Base-by-base conservation (phyloP, 2,797 vertebrate genomes). In the Silurus aristotelis region DNA sequence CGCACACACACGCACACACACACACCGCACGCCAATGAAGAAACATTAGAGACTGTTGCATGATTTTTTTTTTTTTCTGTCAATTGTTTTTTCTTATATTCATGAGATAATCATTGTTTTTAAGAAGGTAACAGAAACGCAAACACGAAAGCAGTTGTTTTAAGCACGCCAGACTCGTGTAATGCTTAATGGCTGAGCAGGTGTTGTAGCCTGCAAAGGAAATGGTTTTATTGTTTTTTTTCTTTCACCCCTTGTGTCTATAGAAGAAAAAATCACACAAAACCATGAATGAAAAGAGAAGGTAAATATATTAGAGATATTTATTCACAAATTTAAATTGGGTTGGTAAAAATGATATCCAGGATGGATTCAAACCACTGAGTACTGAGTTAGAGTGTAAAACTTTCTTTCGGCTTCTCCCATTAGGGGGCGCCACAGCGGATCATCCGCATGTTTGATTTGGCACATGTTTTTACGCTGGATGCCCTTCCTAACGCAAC, bases 121-220 rank as follows among this genome's bases (percentile, higher is more conserved):
- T 13, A 22, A 55, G n/a, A 19, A 52, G 48, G 22, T 17, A 27
- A 27, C 22, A 56, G 72, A 55, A 56, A 27, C 48, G 55, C 38
- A 25, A 73, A 56, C 13, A 31, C 4, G 7, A 75, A 56, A 27
- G 52, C 6, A 17, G 2, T 52, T 72, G 22, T 71, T 52, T 52
- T 20, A 8, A 75, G 13, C 5, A 52, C 15, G 25, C 72, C 27
- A 52, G 72, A 56, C 72, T 76, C 3, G 3, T 27, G 72, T 56
- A 76, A 27, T 76, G 55, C 52, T 58, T 77, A 58, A 58, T 17
- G 55, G 52, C 73, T 77, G 73, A 77, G 27, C 55, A 77, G 73
- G 58, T 77, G 73, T 58, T 77, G 55, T 58, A 38, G 25, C 17
- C 8, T 20, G 17, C 3, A 58, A 15, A 58, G 55, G 55, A 77